These are phyloP conservation scores for Drosophila tani DNA, from an alignment of 1,140 invertebrate genomes.

Conservation along the genomic window DNA sequence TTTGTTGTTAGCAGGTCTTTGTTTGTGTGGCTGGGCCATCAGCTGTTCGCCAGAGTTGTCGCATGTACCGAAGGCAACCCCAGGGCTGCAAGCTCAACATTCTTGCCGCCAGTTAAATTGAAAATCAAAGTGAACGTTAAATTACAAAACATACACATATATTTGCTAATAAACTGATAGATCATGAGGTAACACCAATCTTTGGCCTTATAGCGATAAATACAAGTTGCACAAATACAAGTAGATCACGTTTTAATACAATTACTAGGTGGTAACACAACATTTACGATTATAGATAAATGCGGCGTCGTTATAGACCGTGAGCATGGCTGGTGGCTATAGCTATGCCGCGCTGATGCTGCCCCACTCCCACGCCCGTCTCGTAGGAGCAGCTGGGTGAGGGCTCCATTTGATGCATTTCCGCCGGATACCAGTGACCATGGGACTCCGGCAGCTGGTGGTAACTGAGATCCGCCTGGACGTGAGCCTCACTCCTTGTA, in stretches of 20 bases:
- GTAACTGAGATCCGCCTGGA: conserved; percentile 49
- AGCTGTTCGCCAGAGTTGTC: conserved; percentile 36
- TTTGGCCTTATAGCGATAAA: conserved; percentile 64
- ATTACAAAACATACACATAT: conserved; percentile 43
- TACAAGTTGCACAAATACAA: conserved; percentile 38
- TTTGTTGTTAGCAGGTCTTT: conserved; percentile 37
- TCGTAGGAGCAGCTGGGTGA: conserved; percentile 62
- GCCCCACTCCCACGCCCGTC: conserved; percentile 37
- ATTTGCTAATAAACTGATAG: conserved; percentile 41
- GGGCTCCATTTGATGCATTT: conserved; percentile 57
- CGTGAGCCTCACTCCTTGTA: conserved; percentile 40
- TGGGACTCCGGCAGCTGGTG: conserved; percentile 52
- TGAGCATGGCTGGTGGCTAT: conserved; percentile 65
- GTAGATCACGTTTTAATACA: conserved; percentile 76
- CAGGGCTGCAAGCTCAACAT: conserved; percentile 2
- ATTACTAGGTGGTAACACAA: conserved; percentile 31
- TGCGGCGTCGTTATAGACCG: conserved; percentile 35
- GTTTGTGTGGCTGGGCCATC: conserved; percentile 24
- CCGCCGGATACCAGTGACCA: conserved; percentile 56
- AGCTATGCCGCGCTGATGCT: conserved; percentile 58
- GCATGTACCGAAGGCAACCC: background rate
- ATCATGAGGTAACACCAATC: conserved; percentile 59
- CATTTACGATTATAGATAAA: conserved; percentile 21
- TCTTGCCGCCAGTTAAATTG: conserved; percentile 16
- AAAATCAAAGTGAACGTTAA: background rate